A percentile compares a stretch with the other conserved stretches of the same genome.
phyloP scores from a whole-genome alignment of 2,888 invertebrate genomes.

The Kryphioiulus occultus region DNA sequence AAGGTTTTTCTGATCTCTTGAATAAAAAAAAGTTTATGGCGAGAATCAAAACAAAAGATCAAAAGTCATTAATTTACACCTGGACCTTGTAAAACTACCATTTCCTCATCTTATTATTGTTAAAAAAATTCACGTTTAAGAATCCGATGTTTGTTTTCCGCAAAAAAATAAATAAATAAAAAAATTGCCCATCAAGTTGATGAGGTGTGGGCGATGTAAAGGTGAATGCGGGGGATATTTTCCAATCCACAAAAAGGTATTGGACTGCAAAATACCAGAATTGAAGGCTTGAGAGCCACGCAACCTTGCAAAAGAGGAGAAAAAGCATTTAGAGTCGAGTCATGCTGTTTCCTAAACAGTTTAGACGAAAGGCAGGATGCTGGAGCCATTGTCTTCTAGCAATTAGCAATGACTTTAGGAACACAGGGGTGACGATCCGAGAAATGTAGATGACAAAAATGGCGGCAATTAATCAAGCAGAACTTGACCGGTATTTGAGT shows the following conservation, averaged over 20 bases:
- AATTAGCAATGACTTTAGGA: neutral
- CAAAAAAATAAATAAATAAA: neutral
- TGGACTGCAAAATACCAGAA: neutral
- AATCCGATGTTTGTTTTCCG: neutral
- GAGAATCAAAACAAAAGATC: too few species aligned
- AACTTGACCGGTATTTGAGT: neutral
- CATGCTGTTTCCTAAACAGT: conserved; percentile 17
- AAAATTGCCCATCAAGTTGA: neutral
- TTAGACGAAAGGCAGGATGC: neutral
- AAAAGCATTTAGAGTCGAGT: neutral
- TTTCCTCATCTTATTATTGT: neutral
- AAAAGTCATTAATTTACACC: neutral
- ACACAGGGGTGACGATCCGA: conserved; percentile 23
- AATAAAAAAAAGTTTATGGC: too few species aligned
- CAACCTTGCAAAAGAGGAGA: conserved; percentile 8
- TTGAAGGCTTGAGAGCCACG: neutral
- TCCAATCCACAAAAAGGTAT: neutral
- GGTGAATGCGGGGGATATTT: conserved; percentile 7
- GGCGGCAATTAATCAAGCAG: neutral
- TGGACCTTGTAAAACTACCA: neutral
- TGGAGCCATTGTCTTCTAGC: neutral
- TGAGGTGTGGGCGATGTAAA: neutral
- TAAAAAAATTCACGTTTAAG: neutral
- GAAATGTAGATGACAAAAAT: neutral
- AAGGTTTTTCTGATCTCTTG: too few species aligned